Evolutionary conservation across 1,140 invertebrate genomes (phyloP).

Genomic region (Anadara kagoshimensis): DNA sequence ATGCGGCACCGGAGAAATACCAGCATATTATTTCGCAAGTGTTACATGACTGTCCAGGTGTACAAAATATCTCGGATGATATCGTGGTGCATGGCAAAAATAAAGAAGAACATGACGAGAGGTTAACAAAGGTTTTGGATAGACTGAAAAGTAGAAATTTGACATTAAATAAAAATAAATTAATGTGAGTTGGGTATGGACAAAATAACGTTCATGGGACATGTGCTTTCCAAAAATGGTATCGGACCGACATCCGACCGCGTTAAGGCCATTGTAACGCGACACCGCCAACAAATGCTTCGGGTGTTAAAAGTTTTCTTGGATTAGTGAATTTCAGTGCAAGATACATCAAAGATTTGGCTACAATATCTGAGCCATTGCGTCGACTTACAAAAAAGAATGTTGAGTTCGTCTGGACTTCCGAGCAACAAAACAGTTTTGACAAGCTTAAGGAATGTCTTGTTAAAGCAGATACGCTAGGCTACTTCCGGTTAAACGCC

Average conservation of each 20-base stretch:
- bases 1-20: slow-evolving; percentile 32
- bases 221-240: slow-evolving; percentile 45
- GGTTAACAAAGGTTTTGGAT: slow-evolving; percentile 37
- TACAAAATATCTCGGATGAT: slow-evolving; percentile 32
- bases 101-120: slow-evolving; percentile 37
- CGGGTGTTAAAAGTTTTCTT: slow-evolving; percentile 46
- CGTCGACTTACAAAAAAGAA: slow-evolving; percentile 35
- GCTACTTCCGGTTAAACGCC: slow-evolving; percentile 23
- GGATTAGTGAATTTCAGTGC: slow-evolving; percentile 44
- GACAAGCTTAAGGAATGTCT: slow-evolving; percentile 21
- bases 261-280: slow-evolving; percentile 30
- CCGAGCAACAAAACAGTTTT: slow-evolving; percentile 34
- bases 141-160: slow-evolving; percentile 31
- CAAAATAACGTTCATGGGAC: slow-evolving; percentile 47
- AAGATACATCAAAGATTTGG: slow-evolving; percentile 38
- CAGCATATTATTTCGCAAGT: slow-evolving; percentile 30
- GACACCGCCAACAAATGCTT: slow-evolving; percentile 25
- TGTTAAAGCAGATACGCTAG: slow-evolving; percentile 11
- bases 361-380: slow-evolving; percentile 44
- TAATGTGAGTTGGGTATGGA: slow-evolving; percentile 48
- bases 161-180: slow-evolving; percentile 42
- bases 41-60: slow-evolving; percentile 21
- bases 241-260: slow-evolving; percentile 30
- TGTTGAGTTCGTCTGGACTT: slow-evolving; percentile 33
- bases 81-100: slow-evolving; percentile 39